A percentile compares a stretch with the other conserved stretches of the same genome.
phyloP scores from a whole-genome alignment of 2,888 invertebrate species.

The Hipparchia sbordonii region DNA sequence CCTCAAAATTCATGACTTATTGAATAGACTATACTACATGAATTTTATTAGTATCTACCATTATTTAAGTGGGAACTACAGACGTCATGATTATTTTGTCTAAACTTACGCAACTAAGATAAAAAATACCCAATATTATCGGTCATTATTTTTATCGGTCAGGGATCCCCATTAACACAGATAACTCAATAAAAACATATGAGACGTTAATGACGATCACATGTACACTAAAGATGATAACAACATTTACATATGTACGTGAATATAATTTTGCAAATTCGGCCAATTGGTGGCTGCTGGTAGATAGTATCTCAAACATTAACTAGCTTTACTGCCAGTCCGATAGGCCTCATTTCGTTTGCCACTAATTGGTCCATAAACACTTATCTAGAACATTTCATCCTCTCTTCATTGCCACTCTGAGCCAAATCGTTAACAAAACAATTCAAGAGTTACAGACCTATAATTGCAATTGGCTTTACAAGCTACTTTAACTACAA shows the following conservation, averaged over 20 bases:
- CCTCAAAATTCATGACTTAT: too few relatives aligned
- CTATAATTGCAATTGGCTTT: conserved; percentile 54
- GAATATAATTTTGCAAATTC: conserved; percentile 30
- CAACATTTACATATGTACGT: conserved; percentile 8
- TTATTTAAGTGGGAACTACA: too few relatives aligned
- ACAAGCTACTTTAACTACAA: conserved; percentile 8
- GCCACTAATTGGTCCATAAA: conserved; percentile 72
- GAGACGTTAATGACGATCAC: background rate
- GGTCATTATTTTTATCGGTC: background rate
- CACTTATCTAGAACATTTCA: conserved; percentile 70
- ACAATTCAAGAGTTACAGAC: conserved; percentile 54
- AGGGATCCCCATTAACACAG: background rate
- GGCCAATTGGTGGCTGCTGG: conserved; percentile 41
- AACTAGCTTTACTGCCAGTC: conserved; percentile 61
- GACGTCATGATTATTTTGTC: too few relatives aligned
- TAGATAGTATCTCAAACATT: conserved; percentile 58
- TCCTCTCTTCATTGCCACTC: conserved; percentile 56
- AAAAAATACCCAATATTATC: background rate
- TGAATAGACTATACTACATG: too few relatives aligned
- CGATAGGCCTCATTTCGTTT: conserved; percentile 65
- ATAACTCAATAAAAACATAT: conserved; percentile 1
- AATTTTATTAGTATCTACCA: too few relatives aligned
- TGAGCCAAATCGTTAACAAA: conserved; percentile 60
- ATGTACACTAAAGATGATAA: too few relatives aligned
- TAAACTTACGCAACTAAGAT: too few relatives aligned